Evolutionary conservation across 2,888 invertebrate genomes (phyloP).

Genomic region (Argynnis bischoffii): DNA sequence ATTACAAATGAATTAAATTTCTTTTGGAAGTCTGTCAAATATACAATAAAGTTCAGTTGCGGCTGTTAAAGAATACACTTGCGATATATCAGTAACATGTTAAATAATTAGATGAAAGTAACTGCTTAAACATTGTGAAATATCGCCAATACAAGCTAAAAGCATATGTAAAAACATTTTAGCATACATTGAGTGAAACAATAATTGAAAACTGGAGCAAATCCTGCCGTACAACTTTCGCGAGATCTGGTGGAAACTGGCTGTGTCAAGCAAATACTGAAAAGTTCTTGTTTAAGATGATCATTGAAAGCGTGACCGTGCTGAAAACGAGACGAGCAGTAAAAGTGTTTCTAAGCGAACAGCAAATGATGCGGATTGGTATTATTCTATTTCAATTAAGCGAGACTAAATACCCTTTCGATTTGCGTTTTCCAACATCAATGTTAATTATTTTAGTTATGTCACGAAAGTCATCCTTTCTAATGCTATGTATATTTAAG

Average conservation of each 20-base stretch:
- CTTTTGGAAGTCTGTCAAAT: too few relatives aligned
- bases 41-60: too few relatives aligned
- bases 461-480: conserved; percentile 7
- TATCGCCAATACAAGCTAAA: neutral
- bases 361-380: conserved; percentile 32
- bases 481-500: conserved; percentile 10
- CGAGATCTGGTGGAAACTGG: conserved; percentile 7
- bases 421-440: conserved; percentile 6
- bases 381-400: conserved; percentile 25
- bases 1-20: too few relatives aligned
- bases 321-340: conserved; percentile 47
- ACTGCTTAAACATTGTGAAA: too few relatives aligned
- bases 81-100: too few relatives aligned
- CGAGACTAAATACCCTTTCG: conserved; percentile 30
- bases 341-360: conserved; percentile 59
- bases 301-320: conserved; percentile 63
- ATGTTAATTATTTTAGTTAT: conserved; percentile 9
- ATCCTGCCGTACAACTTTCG: conserved; percentile 16
- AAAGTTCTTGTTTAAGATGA: conserved; percentile 39
- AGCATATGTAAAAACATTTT: neutral
- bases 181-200: neutral
- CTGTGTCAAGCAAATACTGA: conserved; percentile 17
- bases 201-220: neutral
- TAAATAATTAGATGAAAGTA: too few relatives aligned
- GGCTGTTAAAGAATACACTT: too few relatives aligned